phyloP scores from a whole-genome alignment of 2,113 vertebrate species.

The Channa maculata region DNA sequence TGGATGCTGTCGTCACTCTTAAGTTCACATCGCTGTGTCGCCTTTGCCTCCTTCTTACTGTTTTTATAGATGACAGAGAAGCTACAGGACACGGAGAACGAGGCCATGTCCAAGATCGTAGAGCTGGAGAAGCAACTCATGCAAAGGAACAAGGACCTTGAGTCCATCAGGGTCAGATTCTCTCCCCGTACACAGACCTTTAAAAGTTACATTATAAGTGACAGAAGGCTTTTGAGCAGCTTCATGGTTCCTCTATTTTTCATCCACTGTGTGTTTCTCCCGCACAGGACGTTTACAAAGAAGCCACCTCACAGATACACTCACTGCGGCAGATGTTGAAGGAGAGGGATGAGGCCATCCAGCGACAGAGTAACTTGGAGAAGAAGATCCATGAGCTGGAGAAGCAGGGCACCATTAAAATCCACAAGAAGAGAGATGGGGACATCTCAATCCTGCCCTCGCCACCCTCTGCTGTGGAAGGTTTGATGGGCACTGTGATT shows the following conservation, averaged over 20 bases:
- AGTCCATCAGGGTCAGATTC: constrained; percentile 86
- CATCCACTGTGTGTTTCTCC: not conserved
- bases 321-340: constrained; percentile 90
- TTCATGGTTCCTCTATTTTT: no score
- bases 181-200: not conserved
- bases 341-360: constrained; percentile 94
- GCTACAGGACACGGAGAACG: constrained; percentile 95
- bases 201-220: no score
- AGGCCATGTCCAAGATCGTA: constrained; percentile 95
- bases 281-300: constrained; percentile 90
- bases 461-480: constrained; percentile 17
- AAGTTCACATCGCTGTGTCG: constrained; percentile 18
- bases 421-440: constrained; percentile 84
- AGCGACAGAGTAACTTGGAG: constrained; percentile 85
- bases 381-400: constrained; percentile 87
- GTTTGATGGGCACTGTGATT: constrained; percentile 37
- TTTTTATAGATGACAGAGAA: constrained; percentile 89
- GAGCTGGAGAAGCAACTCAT: constrained; percentile 96
- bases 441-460: constrained; percentile 81
- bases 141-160: constrained; percentile 93
- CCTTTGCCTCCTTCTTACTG: constrained; percentile 8
- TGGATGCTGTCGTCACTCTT: constrained; percentile 14
- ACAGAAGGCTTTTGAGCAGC: no score
- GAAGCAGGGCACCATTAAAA: constrained; percentile 80
- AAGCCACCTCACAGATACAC: constrained; percentile 89